Base-by-base conservation (phyloP, 1,140 invertebrate genomes). In the Meloidogyne exigua region DNA sequence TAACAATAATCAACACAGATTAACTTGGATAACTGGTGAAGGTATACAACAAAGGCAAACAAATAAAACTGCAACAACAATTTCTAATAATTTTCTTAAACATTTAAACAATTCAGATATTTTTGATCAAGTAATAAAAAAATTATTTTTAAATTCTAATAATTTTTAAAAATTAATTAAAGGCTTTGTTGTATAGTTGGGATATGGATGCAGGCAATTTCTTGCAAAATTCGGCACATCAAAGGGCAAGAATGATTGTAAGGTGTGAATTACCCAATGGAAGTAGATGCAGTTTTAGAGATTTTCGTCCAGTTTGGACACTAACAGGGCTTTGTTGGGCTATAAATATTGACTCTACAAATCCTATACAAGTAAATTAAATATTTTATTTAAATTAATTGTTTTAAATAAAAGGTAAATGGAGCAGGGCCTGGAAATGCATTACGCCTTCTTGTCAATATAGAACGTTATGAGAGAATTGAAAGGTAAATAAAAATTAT, bases 301-400 rank as follows among this genome's bases (percentile, higher is more conserved):
- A 87, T 65, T 87, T 87, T 49, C 77, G 81, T 23, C 79, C 86
- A 21, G 77, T 87, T 21, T 87, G 85, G 85, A 87, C 85, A 25
- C 71, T 86, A 28, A 87, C 86, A 28, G 85, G 85, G 7, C 76
- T 87, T 9, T 87, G 85, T 70, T 87, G 86, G 85, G 85, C 85
- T 9, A 87, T 87, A 5, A 87, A 87, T 76, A 84, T 84, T 9
- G 86, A 87, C 74, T 76, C 77, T 7, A 36, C 75, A 32, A 79
- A 83, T 68, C 86, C 85, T 18, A 75, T 85, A 26, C 32, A 80
- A 76, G 85, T 73, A 82, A 76, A 42, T 82, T 79, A 26, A 1
- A 23, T 13, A 57, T n/a, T 21, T 75, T 25, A 75, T 18, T 13
- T 57, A 65, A 70, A 70, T 32, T 74, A 74, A 18, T 21, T 10